These are phyloP conservation scores for Gobionotothen gibberifrons DNA, from an alignment of 2,797 vertebrate genomes.

Conservation along the genomic window DNA sequence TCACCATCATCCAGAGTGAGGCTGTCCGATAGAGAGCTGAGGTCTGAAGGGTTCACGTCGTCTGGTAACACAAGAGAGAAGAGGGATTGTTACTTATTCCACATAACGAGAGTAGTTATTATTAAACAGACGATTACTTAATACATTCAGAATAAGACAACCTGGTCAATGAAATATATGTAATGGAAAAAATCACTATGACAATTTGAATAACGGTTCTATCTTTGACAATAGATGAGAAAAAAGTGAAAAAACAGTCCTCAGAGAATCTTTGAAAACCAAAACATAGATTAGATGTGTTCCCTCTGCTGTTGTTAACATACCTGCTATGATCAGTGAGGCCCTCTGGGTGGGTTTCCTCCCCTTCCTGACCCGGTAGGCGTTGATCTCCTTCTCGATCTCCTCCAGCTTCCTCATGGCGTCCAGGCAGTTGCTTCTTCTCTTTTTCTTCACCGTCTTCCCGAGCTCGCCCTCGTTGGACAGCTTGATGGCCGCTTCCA, in stretches of 20 bases:
- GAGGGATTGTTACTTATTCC: too few species aligned
- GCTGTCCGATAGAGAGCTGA: conserved; percentile 94
- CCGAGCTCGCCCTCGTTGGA: conserved; percentile 89
- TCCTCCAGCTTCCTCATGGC: conserved; percentile 90
- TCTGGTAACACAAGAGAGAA: conserved; percentile 81
- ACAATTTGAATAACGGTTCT: too few species aligned
- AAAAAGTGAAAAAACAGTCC: neutral
- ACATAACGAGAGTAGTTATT: too few species aligned
- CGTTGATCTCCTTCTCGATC: conserved; percentile 92
- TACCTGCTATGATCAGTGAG: conserved; percentile 88
- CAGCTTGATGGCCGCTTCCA: conserved; percentile 93
- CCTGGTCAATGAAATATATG: too few species aligned
- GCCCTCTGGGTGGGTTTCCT: conserved; percentile 91
- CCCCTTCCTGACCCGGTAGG: conserved; percentile 89
- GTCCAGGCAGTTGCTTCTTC: conserved; percentile 90
- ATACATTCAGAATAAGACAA: too few species aligned
- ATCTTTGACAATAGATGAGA: too few species aligned
- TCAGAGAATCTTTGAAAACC: conserved; percentile 24
- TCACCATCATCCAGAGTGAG: conserved; percentile 92
- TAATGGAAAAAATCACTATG: too few species aligned
- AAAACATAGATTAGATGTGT: neutral
- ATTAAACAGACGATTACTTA: too few species aligned
- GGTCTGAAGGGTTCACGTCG: conserved; percentile 91
- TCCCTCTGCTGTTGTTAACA: neutral
- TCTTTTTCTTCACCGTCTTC: conserved; percentile 95